phyloP scores from a whole-genome alignment of 2,888 invertebrate genomes.

The Parnassius mnemosyne region DNA sequence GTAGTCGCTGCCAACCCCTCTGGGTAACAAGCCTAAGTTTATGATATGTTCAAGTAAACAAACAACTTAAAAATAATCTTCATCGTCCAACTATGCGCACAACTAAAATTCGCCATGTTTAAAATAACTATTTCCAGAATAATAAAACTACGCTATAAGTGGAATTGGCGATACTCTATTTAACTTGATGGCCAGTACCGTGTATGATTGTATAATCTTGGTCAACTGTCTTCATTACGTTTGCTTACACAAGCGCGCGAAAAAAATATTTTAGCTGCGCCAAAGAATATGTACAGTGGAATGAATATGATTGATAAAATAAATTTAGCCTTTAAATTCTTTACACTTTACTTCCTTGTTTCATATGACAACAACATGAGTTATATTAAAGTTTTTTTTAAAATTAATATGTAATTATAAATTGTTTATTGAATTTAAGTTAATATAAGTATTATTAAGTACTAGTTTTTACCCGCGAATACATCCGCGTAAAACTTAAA shows the following conservation, averaged over 20 bases:
- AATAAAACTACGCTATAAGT: slow-evolving; percentile 7
- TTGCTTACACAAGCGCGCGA: slow-evolving; percentile 26
- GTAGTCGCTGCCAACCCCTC: no score
- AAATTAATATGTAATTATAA: background rate
- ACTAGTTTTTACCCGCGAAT: no score
- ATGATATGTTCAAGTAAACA: no score
- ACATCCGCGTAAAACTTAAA: no score
- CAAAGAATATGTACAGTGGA: slow-evolving; percentile 25
- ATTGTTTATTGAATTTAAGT: background rate
- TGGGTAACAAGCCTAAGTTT: no score
- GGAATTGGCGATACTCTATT: slow-evolving; percentile 17
- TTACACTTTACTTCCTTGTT: no score
- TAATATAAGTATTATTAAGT: no score
- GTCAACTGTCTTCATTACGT: slow-evolving; percentile 18
- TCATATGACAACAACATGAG: background rate
- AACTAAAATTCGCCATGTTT: background rate
- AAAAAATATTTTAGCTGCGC: slow-evolving; percentile 24
- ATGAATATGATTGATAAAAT: background rate
- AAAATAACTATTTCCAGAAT: background rate
- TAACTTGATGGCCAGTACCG: slow-evolving; percentile 7
- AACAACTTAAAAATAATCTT: no score
- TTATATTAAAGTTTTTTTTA: background rate
- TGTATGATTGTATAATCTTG: slow-evolving; percentile 22
- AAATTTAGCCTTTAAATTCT: background rate
- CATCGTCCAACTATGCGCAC: background rate